phyloP scores from a whole-genome alignment of 1,140 invertebrate genomes.

The Scaptomyza montana region DNA sequence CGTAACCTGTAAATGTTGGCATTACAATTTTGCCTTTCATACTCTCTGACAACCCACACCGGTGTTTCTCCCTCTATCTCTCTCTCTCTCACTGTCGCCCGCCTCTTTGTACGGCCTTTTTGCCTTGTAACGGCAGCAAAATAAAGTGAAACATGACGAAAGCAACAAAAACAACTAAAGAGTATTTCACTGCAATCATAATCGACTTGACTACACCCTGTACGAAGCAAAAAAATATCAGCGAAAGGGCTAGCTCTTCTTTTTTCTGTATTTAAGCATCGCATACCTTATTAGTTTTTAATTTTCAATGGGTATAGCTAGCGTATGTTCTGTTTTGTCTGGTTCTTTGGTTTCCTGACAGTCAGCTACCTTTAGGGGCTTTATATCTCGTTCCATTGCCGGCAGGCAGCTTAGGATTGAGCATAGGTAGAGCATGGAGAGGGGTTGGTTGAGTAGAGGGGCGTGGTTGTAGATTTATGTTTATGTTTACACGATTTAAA shows the following conservation, averaged over 20 bases:
- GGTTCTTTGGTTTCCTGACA: too few relatives aligned
- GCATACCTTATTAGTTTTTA: neutral
- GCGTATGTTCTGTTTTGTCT: neutral
- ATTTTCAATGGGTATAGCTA: neutral
- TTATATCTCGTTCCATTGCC: neutral
- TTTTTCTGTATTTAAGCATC: neutral
- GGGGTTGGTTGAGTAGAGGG: too few relatives aligned
- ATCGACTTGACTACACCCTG: neutral
- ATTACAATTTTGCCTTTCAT: slow-evolving; percentile 79
- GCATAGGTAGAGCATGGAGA: neutral
- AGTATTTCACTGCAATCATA: neutral
- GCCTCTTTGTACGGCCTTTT: slow-evolving; percentile 20
- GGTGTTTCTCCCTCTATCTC: slow-evolving; percentile 2
- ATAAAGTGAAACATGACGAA: slow-evolving; percentile 41
- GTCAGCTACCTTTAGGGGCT: neutral
- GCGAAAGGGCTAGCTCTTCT: too few relatives aligned
- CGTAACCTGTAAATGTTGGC: slow-evolving; percentile 74
- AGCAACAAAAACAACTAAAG: slow-evolving; percentile 18
- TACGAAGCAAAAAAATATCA: neutral
- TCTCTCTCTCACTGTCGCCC: neutral
- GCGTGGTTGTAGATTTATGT: neutral
- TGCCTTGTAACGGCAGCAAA: slow-evolving; percentile 1
- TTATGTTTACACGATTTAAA: slow-evolving; percentile 2
- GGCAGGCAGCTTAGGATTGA: neutral
- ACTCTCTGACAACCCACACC: slow-evolving; percentile 36